Evolutionary conservation across 2,797 vertebrate species (phyloP).

Genomic region (Telmatherina bonti): DNA sequence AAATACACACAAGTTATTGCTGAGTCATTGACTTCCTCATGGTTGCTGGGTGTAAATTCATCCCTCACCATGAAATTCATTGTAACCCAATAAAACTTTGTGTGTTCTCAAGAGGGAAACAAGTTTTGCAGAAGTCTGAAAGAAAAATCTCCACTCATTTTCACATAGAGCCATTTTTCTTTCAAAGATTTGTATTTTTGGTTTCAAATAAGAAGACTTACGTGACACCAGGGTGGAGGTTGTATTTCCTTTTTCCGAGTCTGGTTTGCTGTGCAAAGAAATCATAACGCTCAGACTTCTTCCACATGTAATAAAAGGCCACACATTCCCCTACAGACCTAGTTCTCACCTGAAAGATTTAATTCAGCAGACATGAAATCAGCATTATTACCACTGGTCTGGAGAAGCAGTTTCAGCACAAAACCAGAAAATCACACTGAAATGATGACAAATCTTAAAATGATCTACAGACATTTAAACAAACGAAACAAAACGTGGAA

Average conservation of each 20-base stretch:
- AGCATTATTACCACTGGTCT: conserved; percentile 74
- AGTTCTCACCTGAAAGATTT: conserved; percentile 92
- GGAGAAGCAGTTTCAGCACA: conserved; percentile 54
- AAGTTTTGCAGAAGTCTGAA: too few relatives aligned
- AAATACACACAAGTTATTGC: too few relatives aligned
- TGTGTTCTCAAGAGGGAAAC: too few relatives aligned
- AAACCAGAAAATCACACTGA: conserved; percentile 46
- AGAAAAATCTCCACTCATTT: background rate
- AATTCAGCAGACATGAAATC: conserved; percentile 83
- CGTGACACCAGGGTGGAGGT: conserved; percentile 96
- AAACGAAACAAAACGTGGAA: background rate
- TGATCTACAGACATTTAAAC: conserved; percentile 1
- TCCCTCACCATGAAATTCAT: too few relatives aligned
- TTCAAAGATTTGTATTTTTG: background rate
- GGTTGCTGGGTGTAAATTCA: too few relatives aligned
- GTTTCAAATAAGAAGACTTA: conserved; percentile 80
- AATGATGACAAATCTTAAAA: background rate
- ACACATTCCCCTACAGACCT: conserved; percentile 98
- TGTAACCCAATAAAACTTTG: too few relatives aligned
- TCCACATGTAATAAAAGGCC: conserved; percentile 99
- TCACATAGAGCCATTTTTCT: background rate
- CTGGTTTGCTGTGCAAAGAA: conserved; percentile 98
- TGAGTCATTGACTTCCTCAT: too few relatives aligned
- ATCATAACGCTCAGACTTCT: conserved; percentile 98
- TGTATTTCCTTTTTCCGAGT: conserved; percentile 98